Evolutionary conservation across 2,113 vertebrate genomes (phyloP).

Genomic region (Amphilophus citrinellus): DNA sequence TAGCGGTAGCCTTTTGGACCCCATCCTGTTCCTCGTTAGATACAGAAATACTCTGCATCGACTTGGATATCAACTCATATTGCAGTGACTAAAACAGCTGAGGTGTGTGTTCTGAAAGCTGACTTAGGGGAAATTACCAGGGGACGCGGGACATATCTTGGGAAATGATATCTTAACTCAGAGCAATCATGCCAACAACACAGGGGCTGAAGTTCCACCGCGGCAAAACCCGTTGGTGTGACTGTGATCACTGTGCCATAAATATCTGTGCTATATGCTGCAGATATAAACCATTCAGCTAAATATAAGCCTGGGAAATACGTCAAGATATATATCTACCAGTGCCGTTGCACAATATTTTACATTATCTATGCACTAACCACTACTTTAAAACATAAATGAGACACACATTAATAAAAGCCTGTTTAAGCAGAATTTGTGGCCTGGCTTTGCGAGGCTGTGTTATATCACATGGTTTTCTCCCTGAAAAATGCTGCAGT

Average conservation of each 20-base stretch:
- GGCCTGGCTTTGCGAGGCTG: neutral
- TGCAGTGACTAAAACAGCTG: conserved; percentile 60
- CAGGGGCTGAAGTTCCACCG: neutral
- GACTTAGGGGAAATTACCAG: conserved; percentile 31
- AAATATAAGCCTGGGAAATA: neutral
- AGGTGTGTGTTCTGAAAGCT: conserved; percentile 34
- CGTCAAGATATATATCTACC: neutral
- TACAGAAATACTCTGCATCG: conserved; percentile 56
- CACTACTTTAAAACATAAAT: neutral
- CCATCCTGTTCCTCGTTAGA: conserved; percentile 28
- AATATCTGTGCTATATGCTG: neutral
- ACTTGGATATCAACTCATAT: conserved; percentile 30
- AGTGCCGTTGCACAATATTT: neutral
- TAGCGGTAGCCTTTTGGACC: conserved; percentile 28
- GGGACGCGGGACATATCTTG: neutral
- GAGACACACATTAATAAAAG: neutral
- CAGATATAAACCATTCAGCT: neutral
- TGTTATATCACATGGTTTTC: neutral
- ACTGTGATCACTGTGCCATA: neutral
- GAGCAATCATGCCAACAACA: neutral
- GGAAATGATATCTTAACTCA: neutral
- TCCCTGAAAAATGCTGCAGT: neutral
- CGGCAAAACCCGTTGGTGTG: neutral
- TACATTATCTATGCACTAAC: neutral
- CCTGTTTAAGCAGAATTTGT: neutral